phyloP scores from a whole-genome alignment of 2,888 invertebrate genomes.

The Cacoxenus indagator region DNA sequence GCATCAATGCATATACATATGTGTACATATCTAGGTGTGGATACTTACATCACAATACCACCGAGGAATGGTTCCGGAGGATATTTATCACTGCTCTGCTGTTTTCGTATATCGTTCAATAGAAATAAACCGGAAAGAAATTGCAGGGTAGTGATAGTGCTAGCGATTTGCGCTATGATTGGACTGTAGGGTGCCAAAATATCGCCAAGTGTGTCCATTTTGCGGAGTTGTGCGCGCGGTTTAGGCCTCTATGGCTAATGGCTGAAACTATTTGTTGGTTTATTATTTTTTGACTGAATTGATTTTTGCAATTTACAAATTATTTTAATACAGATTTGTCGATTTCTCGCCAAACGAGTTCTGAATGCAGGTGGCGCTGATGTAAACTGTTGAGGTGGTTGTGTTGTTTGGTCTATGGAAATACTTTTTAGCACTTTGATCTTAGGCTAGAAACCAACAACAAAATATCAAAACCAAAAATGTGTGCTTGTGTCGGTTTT shows the following conservation, averaged over 20 bases:
- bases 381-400: too few species aligned
- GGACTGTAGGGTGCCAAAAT: slow-evolving; percentile 63
- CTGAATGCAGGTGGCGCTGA: too few species aligned
- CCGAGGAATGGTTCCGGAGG: slow-evolving; percentile 82
- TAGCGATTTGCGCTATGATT: slow-evolving; percentile 75
- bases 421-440: too few species aligned
- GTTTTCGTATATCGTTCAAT: slow-evolving; percentile 81
- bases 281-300: background rate
- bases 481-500: too few species aligned
- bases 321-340: too few species aligned
- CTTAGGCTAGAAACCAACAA: too few species aligned
- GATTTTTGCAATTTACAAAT: background rate
- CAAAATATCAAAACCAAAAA: too few species aligned
- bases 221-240: too few species aligned
- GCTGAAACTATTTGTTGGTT: background rate
- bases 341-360: too few species aligned
- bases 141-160: slow-evolving; percentile 83
- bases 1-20: background rate
- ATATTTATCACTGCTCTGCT: slow-evolving; percentile 77
- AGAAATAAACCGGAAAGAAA: slow-evolving; percentile 85
- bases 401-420: too few species aligned
- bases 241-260: background rate
- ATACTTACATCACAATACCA: slow-evolving; percentile 82
- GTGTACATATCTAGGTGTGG: too few species aligned
- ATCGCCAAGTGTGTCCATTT: slow-evolving; percentile 62